Evolutionary conservation across 1,140 invertebrate genomes (phyloP).

Genomic region (Drosophila busckii): DNA sequence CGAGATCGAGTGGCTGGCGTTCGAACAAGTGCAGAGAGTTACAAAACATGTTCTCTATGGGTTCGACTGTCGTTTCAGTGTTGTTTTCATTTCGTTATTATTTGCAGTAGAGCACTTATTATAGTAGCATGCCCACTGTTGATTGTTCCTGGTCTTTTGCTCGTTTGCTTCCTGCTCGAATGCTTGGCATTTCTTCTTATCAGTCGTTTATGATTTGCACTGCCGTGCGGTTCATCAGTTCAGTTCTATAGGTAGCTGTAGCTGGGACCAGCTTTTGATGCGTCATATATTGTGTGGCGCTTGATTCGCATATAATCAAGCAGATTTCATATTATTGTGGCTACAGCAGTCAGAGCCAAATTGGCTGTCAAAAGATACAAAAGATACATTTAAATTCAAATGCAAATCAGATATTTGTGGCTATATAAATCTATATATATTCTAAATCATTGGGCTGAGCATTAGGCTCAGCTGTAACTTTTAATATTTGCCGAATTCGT

Average conservation of each 20-base stretch:
- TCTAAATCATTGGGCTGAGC: no score
- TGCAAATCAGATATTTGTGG: no score
- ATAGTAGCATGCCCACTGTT: neutral
- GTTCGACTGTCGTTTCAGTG: conserved; percentile 33
- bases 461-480: no score
- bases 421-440: no score
- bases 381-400: no score
- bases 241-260: conserved; percentile 4
- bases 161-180: conserved; percentile 52
- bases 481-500: neutral
- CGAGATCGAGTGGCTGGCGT: conserved; percentile 35
- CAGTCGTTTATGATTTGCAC: conserved; percentile 22
- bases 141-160: conserved; percentile 26
- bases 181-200: conserved; percentile 45
- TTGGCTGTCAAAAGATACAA: no score
- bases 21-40: conserved; percentile 57
- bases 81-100: conserved; percentile 16
- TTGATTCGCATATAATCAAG: no score
- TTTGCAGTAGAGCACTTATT: conserved; percentile 1
- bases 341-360: no score
- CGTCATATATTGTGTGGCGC: no score
- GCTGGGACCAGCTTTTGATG: neutral
- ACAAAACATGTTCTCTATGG: conserved; percentile 43
- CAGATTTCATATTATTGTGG: no score
- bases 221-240: conserved; percentile 29